phyloP scores from a whole-genome alignment of 2,113 vertebrate species.

The Nesoenas mayeri region DNA sequence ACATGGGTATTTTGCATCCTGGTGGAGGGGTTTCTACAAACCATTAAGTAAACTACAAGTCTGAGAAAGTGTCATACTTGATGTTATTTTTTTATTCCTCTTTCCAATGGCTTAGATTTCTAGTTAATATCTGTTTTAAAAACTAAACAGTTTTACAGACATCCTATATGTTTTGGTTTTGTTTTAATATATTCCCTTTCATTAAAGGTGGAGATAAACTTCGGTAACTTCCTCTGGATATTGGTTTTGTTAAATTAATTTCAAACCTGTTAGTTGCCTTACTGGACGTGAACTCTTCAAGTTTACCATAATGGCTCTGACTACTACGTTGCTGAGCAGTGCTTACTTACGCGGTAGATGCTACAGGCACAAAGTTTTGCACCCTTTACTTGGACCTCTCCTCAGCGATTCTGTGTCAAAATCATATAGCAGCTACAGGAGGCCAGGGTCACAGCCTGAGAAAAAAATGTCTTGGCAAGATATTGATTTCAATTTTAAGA shows the following conservation, averaged over 20 bases:
- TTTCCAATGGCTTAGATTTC: not conserved
- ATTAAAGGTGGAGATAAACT: conserved; percentile 44
- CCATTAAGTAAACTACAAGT: not conserved
- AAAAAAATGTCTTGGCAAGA: conserved; percentile 71
- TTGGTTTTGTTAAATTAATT: not conserved
- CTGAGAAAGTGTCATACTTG: not conserved
- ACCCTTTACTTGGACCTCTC: conserved; percentile 23
- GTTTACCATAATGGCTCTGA: conserved; percentile 57
- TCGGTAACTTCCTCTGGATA: not conserved
- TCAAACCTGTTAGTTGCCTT: not conserved
- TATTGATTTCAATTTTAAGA: conserved; percentile 77
- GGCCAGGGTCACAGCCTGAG: conserved; percentile 77
- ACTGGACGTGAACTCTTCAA: not conserved
- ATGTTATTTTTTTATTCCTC: not conserved
- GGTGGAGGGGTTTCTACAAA: not conserved
- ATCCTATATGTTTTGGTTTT: not conserved
- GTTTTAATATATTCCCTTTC: not conserved
- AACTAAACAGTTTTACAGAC: not conserved
- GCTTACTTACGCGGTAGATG: not conserved
- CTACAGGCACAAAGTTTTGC: conserved; percentile 7
- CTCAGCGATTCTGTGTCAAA: conserved; percentile 9
- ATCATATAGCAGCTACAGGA: conserved; percentile 72
- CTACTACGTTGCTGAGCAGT: not conserved
- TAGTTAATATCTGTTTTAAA: not conserved
- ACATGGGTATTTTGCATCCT: not conserved